phyloP scores from a whole-genome alignment of 2,113 vertebrate genomes.

The Delphinus delphis region DNA sequence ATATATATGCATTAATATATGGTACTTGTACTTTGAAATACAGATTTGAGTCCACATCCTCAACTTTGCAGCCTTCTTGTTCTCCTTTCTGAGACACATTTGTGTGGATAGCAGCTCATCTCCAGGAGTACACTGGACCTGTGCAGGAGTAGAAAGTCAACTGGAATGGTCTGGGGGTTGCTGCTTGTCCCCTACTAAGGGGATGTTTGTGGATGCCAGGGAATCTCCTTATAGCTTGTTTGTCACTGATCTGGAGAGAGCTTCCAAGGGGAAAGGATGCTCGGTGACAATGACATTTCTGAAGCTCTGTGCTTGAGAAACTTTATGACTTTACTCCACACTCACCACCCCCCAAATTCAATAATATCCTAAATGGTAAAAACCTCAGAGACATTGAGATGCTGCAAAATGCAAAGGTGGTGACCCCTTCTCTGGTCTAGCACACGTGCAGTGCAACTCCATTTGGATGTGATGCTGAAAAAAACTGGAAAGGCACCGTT shows the following conservation, averaged over 20 bases:
- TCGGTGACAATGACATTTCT: conserved; percentile 25
- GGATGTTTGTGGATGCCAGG: background rate
- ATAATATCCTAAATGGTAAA: background rate
- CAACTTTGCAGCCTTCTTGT: background rate
- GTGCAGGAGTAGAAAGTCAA: background rate
- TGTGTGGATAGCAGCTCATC: background rate
- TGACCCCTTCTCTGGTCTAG: background rate
- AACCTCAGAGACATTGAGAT: background rate
- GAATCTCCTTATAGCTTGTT: background rate
- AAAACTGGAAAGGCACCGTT: background rate
- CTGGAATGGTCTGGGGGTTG: background rate
- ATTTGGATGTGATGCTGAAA: background rate
- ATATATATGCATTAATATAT: too few species aligned
- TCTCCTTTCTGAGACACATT: background rate
- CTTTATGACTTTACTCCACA: background rate
- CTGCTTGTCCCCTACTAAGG: background rate
- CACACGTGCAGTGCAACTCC: background rate
- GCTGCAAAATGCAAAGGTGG: background rate
- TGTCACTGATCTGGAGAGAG: background rate
- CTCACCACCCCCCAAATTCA: background rate
- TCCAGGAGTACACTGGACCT: background rate
- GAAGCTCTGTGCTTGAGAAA: background rate
- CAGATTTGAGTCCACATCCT: background rate
- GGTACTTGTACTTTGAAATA: background rate
- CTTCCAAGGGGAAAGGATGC: background rate